Evolutionary conservation across 2,113 vertebrate species (phyloP).

Genomic region (Hippolais icterina): DNA sequence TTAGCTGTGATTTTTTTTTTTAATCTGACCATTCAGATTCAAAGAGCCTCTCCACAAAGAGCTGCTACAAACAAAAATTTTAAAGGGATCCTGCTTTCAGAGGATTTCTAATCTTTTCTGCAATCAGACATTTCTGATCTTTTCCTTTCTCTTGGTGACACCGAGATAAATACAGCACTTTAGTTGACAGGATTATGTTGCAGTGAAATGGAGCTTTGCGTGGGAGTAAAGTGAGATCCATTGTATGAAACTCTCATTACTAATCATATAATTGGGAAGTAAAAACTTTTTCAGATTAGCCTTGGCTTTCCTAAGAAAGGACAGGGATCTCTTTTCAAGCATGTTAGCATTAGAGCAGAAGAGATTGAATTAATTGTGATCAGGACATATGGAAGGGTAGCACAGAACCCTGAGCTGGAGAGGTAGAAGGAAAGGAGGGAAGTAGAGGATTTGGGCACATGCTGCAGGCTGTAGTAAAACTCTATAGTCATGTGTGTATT

Average conservation of each 20-base stretch:
- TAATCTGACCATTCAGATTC: not conserved
- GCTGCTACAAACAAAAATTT: not conserved
- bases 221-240: not conserved
- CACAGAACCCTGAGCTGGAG: not conserved
- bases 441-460: not conserved
- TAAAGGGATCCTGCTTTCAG: not conserved
- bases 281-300: conserved; percentile 27
- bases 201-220: not conserved
- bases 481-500: not conserved
- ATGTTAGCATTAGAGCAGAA: not conserved
- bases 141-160: not conserved
- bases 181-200: not conserved
- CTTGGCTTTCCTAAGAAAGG: not conserved
- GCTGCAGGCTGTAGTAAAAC: not conserved
- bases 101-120: not conserved
- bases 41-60: not conserved
- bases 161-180: not conserved
- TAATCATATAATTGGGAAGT: conserved; percentile 15
- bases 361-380: not conserved
- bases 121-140: not conserved
- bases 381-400: not conserved
- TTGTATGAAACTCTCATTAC: not conserved
- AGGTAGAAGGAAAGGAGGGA: not conserved
- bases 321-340: not conserved
- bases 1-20: not conserved